Base-by-base conservation (phyloP, 2,113 vertebrate species). In the Haemorhous mexicanus region DNA sequence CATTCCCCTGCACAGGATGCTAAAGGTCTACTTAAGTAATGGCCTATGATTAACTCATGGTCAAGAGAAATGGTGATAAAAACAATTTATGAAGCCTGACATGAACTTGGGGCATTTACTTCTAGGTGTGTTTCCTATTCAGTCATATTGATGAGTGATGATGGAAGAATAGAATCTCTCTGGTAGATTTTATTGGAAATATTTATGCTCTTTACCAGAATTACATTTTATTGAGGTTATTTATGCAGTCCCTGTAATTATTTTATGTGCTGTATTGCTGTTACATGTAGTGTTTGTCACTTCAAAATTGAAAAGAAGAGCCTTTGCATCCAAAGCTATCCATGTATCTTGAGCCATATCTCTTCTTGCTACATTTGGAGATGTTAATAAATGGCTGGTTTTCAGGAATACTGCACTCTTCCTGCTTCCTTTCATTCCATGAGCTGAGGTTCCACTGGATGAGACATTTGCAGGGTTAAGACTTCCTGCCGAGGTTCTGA, bases 401-500 rank as follows among this genome's bases (percentile, higher is more conserved):
- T 97, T 93, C 91, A 96, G 96, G 97, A 97, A 81, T 95, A 91
- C 84, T 91, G 93, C 92, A 37, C 86, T 95, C 93, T 96, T 94
- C 95, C 97, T 97, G 97, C 96, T 97, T 98, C 96, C 97, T 97
- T 97, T 97, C 97, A 97, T 98, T 98, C 81, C 90, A 18, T 86
- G 91, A 95, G 92, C 97, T 87, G 84, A 90, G 93, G 84, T 97
- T 97, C 95, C 95, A 93, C 83, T 83, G 92, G 95, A 97, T 97
- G 97, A 98, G 98, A 97, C 96, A 86, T 98, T 98, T 97, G 97
- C 95, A 97, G 95, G 87, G 97, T 94, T 96, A 64, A 97, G 97
- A 96, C 98, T 98, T 98, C 98, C 98, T 98, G 98, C 97, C 67
- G 76, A 84, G 97, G 97, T 95, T 97, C 92, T 89, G 97, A 94